Evolutionary conservation across 2,113 vertebrate species (phyloP), one percentile per base, ranked within the genome.

Genomic region (Nibea albiflora): DNA sequence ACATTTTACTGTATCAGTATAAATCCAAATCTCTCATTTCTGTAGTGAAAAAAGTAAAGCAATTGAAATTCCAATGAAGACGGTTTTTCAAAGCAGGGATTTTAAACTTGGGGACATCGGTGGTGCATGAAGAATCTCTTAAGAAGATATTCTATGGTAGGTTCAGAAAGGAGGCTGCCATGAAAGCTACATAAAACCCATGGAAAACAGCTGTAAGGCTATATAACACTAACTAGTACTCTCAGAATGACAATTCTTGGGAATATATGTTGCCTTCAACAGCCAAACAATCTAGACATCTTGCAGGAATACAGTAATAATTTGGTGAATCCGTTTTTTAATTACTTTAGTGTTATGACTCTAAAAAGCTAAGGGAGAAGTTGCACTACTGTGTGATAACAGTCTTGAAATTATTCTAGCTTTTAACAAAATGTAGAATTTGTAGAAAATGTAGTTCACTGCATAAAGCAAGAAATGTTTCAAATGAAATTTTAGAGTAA

Each of bases 81-180:
- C 35, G 4, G 42, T 79, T 58, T 89, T 86, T 61, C 44, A 50
- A 74, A 78, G 54, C 58, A 71, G 57, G 78, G 88, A 75, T 89
- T 90, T 88, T 63, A 77, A 81, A 88, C 39, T 78, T 44, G 47
- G 70, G 67, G 56, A 76, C 67, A 69, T 79, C 83, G 79, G 71
- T 80, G 76, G 76, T 68, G 87, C 87, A 75, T 83, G 85, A 85
- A 89, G 20, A 88, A 89, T 90, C 89, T 86, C 53, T 90, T 89
- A 88, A 88, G 88, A 69, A 77, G 84, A 86, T 87, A 73, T 91
- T 78, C 72, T 73, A 35, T 74, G 78, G 66, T 78, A 19, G 54
- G 56, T 60, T 82, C 79, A 46, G 65, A 52, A 22, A 31, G 42
- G 67, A 75, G 50, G 50, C 54, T 62, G 24, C 65, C 28, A 42